These are phyloP conservation scores for Sebastes oblongus DNA, from an alignment of 2,797 vertebrate genomes.

Conservation along the genomic window DNA sequence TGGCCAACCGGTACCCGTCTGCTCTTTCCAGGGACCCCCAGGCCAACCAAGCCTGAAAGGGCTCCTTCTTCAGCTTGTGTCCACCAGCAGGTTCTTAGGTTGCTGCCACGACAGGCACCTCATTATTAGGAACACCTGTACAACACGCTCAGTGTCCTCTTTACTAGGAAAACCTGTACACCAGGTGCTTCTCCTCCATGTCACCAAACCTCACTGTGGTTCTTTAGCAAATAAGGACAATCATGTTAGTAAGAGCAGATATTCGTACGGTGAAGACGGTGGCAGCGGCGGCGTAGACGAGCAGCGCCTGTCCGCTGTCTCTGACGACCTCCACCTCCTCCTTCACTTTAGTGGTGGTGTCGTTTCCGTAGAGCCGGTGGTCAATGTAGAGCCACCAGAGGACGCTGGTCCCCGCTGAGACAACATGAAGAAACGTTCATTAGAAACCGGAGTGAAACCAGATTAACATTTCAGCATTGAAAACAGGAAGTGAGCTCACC, in stretches of 20 bases:
- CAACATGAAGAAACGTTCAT: background rate
- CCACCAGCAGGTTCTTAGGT: too few relatives aligned
- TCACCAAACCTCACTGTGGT: too few relatives aligned
- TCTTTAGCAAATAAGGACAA: background rate
- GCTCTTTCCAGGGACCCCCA: too few relatives aligned
- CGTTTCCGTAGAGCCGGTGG: conserved; percentile 83
- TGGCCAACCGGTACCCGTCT: too few relatives aligned
- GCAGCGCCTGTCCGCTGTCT: conserved; percentile 89
- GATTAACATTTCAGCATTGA: background rate
- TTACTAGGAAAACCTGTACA: too few relatives aligned
- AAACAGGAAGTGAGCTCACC: conserved; percentile 84
- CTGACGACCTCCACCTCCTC: conserved; percentile 69
- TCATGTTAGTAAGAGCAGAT: background rate
- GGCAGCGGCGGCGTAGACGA: conserved; percentile 92
- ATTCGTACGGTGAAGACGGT: conserved; percentile 88
- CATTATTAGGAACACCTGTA: too few relatives aligned
- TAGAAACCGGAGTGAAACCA: background rate
- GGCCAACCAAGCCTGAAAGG: too few relatives aligned
- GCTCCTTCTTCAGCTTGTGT: too few relatives aligned
- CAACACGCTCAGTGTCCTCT: too few relatives aligned
- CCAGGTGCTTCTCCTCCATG: too few relatives aligned
- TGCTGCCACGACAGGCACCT: too few relatives aligned
- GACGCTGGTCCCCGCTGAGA: conserved; percentile 90
- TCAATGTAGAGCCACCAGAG: conserved; percentile 98
- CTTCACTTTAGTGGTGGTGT: conserved; percentile 58